Conservation (phyloP, 2,888 invertebrate genomes). For the Pollenia amentaria region DNA sequence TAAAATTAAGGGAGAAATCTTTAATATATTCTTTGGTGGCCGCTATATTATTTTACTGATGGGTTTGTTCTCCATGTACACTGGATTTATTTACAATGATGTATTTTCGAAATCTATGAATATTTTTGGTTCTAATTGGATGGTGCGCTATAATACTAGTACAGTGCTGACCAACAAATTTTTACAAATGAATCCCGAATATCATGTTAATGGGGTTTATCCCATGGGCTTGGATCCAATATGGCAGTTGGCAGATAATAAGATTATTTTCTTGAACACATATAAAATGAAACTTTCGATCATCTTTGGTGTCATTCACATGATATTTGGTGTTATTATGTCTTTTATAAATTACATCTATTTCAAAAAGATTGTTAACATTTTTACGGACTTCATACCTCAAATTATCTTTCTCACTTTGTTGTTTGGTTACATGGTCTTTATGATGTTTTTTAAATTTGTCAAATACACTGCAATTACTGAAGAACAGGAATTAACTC, state of each 20-base stretch:
- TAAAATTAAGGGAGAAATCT: slow-evolving; percentile 93
- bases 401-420: slow-evolving; percentile 94
- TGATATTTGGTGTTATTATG: slow-evolving; percentile 96
- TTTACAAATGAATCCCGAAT: slow-evolving; percentile 88
- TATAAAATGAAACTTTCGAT: slow-evolving; percentile 99
- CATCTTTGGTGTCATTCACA: slow-evolving; percentile 96
- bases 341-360: slow-evolving; percentile 91
- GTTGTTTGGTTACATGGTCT: slow-evolving; percentile 95
- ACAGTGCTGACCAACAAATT: slow-evolving; percentile 83
- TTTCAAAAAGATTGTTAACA: slow-evolving; percentile 88
- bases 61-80: slow-evolving; percentile 99
- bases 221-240: slow-evolving; percentile 93
- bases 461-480: slow-evolving; percentile 87
- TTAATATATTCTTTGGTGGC: slow-evolving; percentile 98
- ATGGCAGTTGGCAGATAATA: slow-evolving; percentile 92
- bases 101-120: slow-evolving; percentile 97
- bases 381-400: slow-evolving; percentile 94
- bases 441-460: slow-evolving; percentile 97
- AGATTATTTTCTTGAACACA: slow-evolving; percentile 97
- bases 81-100: slow-evolving; percentile 99
- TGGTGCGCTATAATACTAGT: slow-evolving; percentile 86
- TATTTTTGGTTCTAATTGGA: slow-evolving; percentile 96
- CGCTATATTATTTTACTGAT: slow-evolving; percentile 98
- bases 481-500: slow-evolving; percentile 80
- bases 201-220: slow-evolving; percentile 85